Base-by-base conservation (phyloP, 1,140 invertebrate species). In the Gryon sp. region DNA sequence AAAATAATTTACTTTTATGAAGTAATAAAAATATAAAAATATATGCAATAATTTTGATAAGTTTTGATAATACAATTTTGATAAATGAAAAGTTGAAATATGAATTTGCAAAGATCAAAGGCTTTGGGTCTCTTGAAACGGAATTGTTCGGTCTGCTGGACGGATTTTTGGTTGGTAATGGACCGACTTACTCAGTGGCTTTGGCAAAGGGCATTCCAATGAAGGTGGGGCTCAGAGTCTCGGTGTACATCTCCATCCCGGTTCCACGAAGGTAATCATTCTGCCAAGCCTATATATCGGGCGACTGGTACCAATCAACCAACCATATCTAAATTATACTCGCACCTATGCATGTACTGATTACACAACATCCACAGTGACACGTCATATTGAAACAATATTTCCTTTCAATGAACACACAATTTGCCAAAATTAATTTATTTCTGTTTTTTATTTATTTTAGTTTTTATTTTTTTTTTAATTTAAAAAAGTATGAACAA, bases 221-320 rank as follows among this genome's bases (percentile, higher is more conserved):
- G 93, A 99, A 99, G 82, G 96, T 95, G 76, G 94, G 93, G 90
- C 97, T 98, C 89, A 99, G 92, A 84, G 95, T 97, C 91, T 99
- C 97, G 82, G 97, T 99, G 91, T 99, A 99, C 97, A 99, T 98
- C 92, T 99, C 98, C 97, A 99, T 98, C 82, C 97, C 97, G 75
- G 98, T 98, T 85, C 98, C 98, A 84, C 97, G 93, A 86, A 99
- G 93, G 92, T 99, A 99, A 92, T 99, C 97, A 92, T 98, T 97
- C 91, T 97, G 97, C 97, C 98, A 99, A 89, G 95, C 93, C 89
- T 96, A 95, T 92, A 97, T 97, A 89, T 97, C 94, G 89, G 94
- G 93, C 86, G 95, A 96, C 95, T 97, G 92, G 81, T 90, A 87
- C 87, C 84, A 88, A 89, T 88, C 83, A 88, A 88, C 84, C 89